Evolutionary conservation across 2,888 invertebrate species (phyloP).

Genomic region (Strigamia transsilvanica): DNA sequence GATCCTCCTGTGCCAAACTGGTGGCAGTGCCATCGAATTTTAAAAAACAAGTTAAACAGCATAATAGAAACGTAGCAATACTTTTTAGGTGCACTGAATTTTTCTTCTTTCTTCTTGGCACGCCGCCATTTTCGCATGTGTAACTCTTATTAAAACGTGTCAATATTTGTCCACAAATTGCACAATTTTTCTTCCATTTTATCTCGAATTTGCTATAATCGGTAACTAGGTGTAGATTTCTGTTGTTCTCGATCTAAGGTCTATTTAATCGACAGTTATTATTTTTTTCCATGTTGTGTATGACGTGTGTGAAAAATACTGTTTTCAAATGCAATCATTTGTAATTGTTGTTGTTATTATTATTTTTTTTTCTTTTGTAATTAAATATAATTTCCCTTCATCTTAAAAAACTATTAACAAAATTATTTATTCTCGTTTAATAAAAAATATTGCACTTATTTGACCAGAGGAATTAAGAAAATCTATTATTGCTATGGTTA

Average conservation of each 20-base stretch:
- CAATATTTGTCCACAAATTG: conserved; percentile 23
- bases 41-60: conserved; percentile 11
- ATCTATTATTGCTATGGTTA: neutral
- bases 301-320: neutral
- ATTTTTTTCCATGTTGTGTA: neutral
- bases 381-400: conserved; percentile 37
- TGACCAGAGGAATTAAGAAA: neutral
- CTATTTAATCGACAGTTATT: no score
- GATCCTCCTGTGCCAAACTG: conserved; percentile 11
- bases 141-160: conserved; percentile 6
- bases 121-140: neutral
- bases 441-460: neutral
- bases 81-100: conserved; percentile 19
- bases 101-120: conserved; percentile 11
- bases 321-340: conserved; percentile 12
- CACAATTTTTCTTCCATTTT: conserved; percentile 6
- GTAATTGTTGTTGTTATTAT: neutral
- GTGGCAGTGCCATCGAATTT: conserved; percentile 29
- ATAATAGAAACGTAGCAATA: conserved; percentile 43
- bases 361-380: conserved; percentile 15
- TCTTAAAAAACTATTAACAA: neutral
- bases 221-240: conserved; percentile 20
- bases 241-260: neutral
- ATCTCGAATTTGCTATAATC: neutral
- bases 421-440: neutral